phyloP scores from a whole-genome alignment of 2,113 vertebrate genomes.

The Oncorhynchus clarkii region DNA sequence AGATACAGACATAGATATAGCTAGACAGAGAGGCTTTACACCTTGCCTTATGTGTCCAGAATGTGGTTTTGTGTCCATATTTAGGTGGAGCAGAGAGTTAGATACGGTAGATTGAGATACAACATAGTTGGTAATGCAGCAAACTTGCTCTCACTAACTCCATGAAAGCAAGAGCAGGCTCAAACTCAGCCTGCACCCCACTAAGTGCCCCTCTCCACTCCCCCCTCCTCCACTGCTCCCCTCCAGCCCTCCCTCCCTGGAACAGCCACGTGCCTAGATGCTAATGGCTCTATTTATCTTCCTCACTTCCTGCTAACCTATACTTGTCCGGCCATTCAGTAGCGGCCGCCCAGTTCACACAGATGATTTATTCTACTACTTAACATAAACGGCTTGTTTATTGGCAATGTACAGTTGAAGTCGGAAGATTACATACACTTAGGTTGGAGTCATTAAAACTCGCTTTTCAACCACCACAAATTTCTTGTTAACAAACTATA shows the following conservation, averaged over 20 bases:
- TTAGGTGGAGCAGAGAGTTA: too few species aligned
- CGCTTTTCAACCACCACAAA: too few species aligned
- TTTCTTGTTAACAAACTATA: too few species aligned
- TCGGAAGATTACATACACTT: too few species aligned
- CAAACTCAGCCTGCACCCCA: not conserved
- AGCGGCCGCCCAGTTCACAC: not conserved
- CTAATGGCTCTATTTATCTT: slow-evolving; percentile 28
- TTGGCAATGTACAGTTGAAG: slow-evolving; percentile 16
- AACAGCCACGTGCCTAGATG: slow-evolving; percentile 3
- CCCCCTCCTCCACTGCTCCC: not conserved
- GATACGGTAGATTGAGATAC: too few species aligned
- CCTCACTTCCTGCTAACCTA: slow-evolving; percentile 24
- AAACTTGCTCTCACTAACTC: not conserved
- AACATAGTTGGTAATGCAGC: too few species aligned
- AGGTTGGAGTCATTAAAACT: too few species aligned
- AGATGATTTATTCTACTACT: slow-evolving; percentile 44
- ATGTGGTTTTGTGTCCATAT: too few species aligned
- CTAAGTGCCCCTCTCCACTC: not conserved
- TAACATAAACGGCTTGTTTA: slow-evolving; percentile 43
- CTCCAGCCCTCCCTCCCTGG: not conserved
- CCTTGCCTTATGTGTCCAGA: too few species aligned
- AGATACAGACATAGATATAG: too few species aligned
- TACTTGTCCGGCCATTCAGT: not conserved
- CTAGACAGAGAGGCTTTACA: too few species aligned
- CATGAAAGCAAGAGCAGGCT: not conserved